Base-by-base conservation (phyloP, 2,888 invertebrate species). In the Anthrax anthrax region DNA sequence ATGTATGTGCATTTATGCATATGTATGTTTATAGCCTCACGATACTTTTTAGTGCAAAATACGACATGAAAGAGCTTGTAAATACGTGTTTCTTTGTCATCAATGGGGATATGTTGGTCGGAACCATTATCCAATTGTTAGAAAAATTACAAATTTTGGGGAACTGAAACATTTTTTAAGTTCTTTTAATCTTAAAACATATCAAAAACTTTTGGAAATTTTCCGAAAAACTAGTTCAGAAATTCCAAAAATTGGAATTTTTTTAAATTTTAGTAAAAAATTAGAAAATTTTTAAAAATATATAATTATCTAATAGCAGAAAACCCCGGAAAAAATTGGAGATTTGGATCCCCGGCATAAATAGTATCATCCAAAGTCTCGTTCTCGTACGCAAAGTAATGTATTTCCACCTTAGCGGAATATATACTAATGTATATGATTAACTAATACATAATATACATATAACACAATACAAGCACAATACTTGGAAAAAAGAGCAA, bases 11-110 rank as follows among this genome's bases (percentile, higher is more conserved):
- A n/a, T n/a, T n/a, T n/a, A n/a, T n/a, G n/a, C n/a, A n/a, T n/a
- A n/a, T n/a, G 4, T 6, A 23, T 6, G 23, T 23, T 23, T 23
- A 23, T 23, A 23, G 39, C 29, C 37, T 43, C 44, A 16, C 38
- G 47, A 38, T 39, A 40, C 44, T 32, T 48, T 44, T 41, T 41
- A 46, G 50, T 43, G 39, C 46, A 44, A 39, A 42, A 47, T 44
- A 46, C 45, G 50, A 46, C 48, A 44, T 23, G 43, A 39, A 43
- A 39, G 39, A 43, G 47, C 50, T 44, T 46, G 39, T 37, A 37
- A 41, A 38, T 41, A 39, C 42, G 34, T 37, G 44, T 46, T 47
- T 51, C 47, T 47, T 49, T 51, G 51, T 51, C 51, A 51, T 51
- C 51, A 51, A 51, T 51, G 51, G 47, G 49, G 42, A 41, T 39